Conservation (phyloP, 2,797 vertebrate genomes). For the Neosilurus mollespiculum region DNA sequence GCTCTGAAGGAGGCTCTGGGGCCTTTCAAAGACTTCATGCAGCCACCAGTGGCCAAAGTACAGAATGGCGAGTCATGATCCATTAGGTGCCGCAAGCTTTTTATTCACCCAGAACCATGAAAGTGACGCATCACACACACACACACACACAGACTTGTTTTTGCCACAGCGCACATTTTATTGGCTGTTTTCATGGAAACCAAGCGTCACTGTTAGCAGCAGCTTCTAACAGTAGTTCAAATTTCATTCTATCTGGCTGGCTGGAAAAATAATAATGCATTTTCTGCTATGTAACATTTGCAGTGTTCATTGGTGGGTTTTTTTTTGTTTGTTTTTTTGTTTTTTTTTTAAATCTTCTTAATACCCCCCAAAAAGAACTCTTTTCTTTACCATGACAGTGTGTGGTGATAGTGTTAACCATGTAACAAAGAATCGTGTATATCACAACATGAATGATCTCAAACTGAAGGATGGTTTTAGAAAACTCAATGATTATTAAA, state of each 20-base stretch:
- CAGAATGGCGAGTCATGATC: constrained; percentile 97
- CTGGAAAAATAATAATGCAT: constrained; percentile 66
- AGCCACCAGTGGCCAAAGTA: constrained; percentile 91
- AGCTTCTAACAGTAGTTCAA: constrained; percentile 72
- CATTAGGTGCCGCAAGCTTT: constrained; percentile 49
- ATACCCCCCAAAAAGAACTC: neutral
- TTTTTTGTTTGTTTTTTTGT: constrained; percentile 50
- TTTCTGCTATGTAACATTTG: constrained; percentile 77
- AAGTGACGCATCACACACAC: constrained; percentile 63
- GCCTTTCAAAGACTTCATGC: constrained; percentile 99
- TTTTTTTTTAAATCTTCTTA: constrained; percentile 57
- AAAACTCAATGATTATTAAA: constrained; percentile 53
- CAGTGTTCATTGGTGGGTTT: constrained; percentile 67
- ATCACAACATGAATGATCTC: constrained; percentile 59
- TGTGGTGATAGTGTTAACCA: constrained; percentile 86
- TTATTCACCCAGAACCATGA: constrained; percentile 63
- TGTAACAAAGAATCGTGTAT: constrained; percentile 79
- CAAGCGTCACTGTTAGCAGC: constrained; percentile 58
- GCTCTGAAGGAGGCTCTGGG: constrained; percentile 95
- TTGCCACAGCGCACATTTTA: constrained; percentile 42
- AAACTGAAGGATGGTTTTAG: constrained; percentile 50
- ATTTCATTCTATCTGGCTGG: constrained; percentile 71
- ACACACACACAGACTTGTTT: constrained; percentile 41
- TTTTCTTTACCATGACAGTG: constrained; percentile 75
- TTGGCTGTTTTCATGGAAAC: constrained; percentile 46